phyloP scores from a whole-genome alignment of 2,797 vertebrate species.

The Gallirallus australis region DNA sequence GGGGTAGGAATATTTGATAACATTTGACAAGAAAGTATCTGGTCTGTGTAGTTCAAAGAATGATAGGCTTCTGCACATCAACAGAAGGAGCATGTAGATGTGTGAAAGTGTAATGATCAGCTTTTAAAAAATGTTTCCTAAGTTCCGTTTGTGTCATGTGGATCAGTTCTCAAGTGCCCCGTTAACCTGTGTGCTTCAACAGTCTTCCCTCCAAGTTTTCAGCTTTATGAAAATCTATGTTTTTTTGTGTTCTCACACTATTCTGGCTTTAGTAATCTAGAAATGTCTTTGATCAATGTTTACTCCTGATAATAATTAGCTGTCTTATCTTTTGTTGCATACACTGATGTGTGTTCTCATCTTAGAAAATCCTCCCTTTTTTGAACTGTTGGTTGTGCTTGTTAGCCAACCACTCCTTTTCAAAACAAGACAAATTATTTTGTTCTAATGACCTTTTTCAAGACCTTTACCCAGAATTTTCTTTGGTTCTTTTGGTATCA shows the following conservation, averaged over 20 bases:
- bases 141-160: not conserved
- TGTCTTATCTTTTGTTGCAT: not conserved
- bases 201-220: not conserved
- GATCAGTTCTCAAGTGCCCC: not conserved
- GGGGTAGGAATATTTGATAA: not conserved
- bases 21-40: not conserved
- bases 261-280: not conserved
- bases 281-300: not conserved
- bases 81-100: not conserved
- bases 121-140: not conserved
- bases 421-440: not conserved
- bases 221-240: not conserved
- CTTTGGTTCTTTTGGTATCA: not conserved
- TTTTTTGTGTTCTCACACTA: not conserved
- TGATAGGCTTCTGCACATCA: not conserved
- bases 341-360: not conserved
- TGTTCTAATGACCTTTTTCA: not conserved
- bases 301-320: not conserved
- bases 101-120: not conserved
- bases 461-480: not conserved
- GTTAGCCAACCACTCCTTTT: not conserved
- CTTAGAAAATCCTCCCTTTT: not conserved
- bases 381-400: not conserved
- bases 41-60: not conserved
- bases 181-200: not conserved